These are phyloP conservation scores for Drosophila bocki DNA, from an alignment of 1,140 invertebrate genomes.

Conservation along the genomic window DNA sequence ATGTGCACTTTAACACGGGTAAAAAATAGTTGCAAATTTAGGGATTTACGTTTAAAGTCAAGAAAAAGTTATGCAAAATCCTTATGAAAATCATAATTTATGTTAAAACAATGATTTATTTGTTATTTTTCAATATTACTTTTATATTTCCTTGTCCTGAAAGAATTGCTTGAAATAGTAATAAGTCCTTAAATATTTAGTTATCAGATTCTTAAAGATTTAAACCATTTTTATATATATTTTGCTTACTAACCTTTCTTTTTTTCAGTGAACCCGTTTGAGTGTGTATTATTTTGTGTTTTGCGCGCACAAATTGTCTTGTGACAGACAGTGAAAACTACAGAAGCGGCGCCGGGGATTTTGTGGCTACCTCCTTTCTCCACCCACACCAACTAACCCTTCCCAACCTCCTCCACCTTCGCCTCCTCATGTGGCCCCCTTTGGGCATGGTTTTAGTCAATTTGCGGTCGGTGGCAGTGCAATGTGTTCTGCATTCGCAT, in stretches of 20 bases:
- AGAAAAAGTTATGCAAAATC: too few relatives aligned
- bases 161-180: too few relatives aligned
- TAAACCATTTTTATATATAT: too few relatives aligned
- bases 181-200: too few relatives aligned
- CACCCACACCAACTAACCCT: constrained; percentile 14
- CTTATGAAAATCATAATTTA: not conserved
- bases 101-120: not conserved
- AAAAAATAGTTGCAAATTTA: not conserved
- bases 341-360: constrained; percentile 66
- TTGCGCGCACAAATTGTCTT: constrained; percentile 83
- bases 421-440: constrained; percentile 15
- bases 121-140: not conserved
- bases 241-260: not conserved
- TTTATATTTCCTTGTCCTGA: too few relatives aligned
- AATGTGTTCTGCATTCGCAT: constrained; percentile 46
- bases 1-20: constrained; percentile 17
- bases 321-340: constrained; percentile 82
- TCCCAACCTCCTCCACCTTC: not conserved
- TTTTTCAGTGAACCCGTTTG: constrained; percentile 16
- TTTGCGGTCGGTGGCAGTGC: constrained; percentile 70
- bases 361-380: constrained; percentile 28
- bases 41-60: not conserved
- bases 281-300: constrained; percentile 81
- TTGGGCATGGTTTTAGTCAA: constrained; percentile 76
- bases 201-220: not conserved